phyloP scores from a whole-genome alignment of 1,140 invertebrate genomes.

The Drosophila willistoni region DNA sequence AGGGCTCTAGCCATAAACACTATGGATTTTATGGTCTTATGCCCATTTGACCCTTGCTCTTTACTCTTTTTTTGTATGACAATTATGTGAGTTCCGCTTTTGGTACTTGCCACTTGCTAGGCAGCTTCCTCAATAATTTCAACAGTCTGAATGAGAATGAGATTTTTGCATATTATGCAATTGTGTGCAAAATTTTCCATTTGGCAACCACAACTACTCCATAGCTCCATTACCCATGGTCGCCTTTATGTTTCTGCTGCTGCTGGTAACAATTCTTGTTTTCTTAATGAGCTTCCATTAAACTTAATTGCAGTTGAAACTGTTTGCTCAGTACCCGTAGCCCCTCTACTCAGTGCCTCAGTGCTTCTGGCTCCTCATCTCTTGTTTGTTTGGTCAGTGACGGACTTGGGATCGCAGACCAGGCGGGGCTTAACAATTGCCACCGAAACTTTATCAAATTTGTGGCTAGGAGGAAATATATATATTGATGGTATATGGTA shows the following conservation, averaged over 20 bases:
- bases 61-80: conserved; percentile 24
- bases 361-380: conserved; percentile 2
- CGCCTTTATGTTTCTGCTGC: not conserved
- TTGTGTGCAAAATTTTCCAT: conserved; percentile 44
- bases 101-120: conserved; percentile 36
- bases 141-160: conserved; percentile 15
- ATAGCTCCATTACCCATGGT: not conserved
- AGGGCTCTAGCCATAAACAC: conserved; percentile 30
- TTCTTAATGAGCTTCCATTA: conserved; percentile 80
- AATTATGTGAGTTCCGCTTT: conserved; percentile 60
- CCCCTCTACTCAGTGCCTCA: not conserved
- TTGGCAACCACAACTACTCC: conserved; percentile 9
- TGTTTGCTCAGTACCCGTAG: conserved; percentile 52
- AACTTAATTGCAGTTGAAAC: conserved; percentile 78
- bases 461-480: no score
- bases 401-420: not conserved
- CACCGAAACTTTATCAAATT: no score
- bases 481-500: no score
- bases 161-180: conserved; percentile 60
- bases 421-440: not conserved
- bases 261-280: conserved; percentile 54
- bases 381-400: not conserved
- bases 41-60: conserved; percentile 44
- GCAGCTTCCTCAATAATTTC: conserved; percentile 57
- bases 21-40: conserved; percentile 30